Base-by-base conservation (phyloP, 1,140 invertebrate species). In the Drosophila albomicans region DNA sequence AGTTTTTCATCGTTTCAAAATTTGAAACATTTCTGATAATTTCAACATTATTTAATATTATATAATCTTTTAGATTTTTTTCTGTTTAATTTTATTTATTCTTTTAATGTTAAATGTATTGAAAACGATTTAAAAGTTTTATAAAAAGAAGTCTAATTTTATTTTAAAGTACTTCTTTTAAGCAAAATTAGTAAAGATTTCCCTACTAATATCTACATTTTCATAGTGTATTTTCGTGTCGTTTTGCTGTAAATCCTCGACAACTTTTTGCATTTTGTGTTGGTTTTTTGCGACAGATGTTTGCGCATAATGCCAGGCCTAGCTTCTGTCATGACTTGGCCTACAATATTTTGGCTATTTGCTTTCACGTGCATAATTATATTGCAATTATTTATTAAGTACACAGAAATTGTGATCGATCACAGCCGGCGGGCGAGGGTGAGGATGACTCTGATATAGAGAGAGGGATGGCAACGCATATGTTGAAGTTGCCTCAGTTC, bases 331-430 rank as follows among this genome's bases (percentile, higher is more conserved):
- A 45, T 52, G 67, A 58, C 58, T 82, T 81, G 75, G 66, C 62
- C 67, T 64, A 72, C 49, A 72, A 72, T 82, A 76, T 78, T 88
- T 87, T 43, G 82, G 67, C 73, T 72, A 78, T 87, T 77, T 78
- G 70, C 75, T 68, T 78, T 62, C 68, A 81, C 65, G 75, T 70
- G 85, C 78, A 81, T 89, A 88, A 89, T 88, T 88, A 88, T 88
- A 89, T 88, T 85, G 81, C 85, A 88, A 88, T 88, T 88, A 88
- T 88, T 85, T 88, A 88, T 89, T 88, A 88, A 88, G 85, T 89
- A 88, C 84, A 89, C 78, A 57, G 69, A 81, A 81, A 75, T 89
- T 81, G 84, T 88, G 84, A 88, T 89, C 84, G 84, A 88, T 87
- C 85, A 84, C 61, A 45, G 54, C 15, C 28, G 11, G 49, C 1